These are phyloP conservation scores for Donacobius atricapilla DNA, from an alignment of 2,113 vertebrate genomes.

Conservation along the genomic window DNA sequence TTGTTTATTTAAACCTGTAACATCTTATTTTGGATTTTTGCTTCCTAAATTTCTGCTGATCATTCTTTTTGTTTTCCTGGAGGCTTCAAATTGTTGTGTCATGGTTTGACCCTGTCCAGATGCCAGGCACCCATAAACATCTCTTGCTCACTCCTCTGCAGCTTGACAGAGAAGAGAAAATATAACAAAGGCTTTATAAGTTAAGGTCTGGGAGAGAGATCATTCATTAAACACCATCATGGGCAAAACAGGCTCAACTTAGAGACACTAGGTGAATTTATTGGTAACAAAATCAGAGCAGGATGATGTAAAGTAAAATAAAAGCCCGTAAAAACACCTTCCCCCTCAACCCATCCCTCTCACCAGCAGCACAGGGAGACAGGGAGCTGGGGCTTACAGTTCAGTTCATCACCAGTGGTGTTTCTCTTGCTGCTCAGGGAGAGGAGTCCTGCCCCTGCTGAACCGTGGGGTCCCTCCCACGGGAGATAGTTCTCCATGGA, in stretches of 20 bases:
- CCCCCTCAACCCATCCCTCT: background rate
- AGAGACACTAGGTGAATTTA: background rate
- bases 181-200: background rate
- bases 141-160: background rate
- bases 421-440: background rate
- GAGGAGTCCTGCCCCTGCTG: background rate
- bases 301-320: background rate
- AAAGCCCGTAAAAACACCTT: background rate
- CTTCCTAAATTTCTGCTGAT: background rate
- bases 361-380: accelerated
- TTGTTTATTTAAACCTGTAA: background rate
- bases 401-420: background rate
- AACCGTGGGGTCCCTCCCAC: accelerated
- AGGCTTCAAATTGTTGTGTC: background rate
- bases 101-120: background rate
- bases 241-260: background rate
- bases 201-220: background rate
- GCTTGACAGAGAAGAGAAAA: background rate
- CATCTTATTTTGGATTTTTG: background rate
- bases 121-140: background rate
- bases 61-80: background rate
- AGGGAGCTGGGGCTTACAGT: background rate
- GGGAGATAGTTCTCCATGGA: accelerated
- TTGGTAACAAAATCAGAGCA: background rate
- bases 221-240: background rate